Evolutionary conservation across 2,113 vertebrate genomes (phyloP).

Genomic region (Scolopax mira): DNA sequence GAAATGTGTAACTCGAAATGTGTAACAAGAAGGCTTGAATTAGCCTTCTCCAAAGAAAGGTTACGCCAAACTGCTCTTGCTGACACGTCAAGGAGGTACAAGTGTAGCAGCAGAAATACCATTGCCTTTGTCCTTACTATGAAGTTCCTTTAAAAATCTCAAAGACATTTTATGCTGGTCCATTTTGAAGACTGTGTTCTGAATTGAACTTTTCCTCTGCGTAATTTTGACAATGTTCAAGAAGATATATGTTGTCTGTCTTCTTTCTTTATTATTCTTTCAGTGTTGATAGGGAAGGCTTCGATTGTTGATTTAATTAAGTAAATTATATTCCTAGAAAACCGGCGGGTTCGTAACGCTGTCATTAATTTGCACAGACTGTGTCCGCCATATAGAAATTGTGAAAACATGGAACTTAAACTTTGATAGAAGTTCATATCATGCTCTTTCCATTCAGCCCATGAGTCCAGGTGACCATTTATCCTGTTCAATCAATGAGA

Average conservation of each 20-base stretch:
- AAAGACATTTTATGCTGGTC: not conserved
- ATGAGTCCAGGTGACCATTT: not conserved
- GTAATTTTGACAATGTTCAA: not conserved
- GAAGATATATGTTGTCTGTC: not conserved
- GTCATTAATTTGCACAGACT: not conserved
- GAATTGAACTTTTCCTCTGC: not conserved
- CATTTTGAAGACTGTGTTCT: not conserved
- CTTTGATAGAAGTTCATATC: not conserved
- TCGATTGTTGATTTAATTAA: not conserved
- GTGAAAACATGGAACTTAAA: not conserved
- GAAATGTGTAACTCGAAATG: not conserved
- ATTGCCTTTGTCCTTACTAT: not conserved
- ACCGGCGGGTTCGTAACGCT: not conserved
- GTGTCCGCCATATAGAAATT: not conserved
- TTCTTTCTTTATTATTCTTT: not conserved
- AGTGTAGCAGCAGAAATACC: not conserved
- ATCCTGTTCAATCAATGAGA: not conserved
- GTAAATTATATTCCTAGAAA: not conserved
- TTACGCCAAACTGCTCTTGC: not conserved
- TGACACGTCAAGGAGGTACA: not conserved
- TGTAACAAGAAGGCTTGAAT: too few relatives aligned
- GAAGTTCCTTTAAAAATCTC: not conserved
- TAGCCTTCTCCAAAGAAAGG: not conserved
- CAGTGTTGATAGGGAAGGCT: not conserved
- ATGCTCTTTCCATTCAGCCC: not conserved